Percentiles rank a stretch among this genome's conserved stretches.
phyloP scores from a whole-genome alignment of 2,888 invertebrate species.

The Phalera bucephala region DNA sequence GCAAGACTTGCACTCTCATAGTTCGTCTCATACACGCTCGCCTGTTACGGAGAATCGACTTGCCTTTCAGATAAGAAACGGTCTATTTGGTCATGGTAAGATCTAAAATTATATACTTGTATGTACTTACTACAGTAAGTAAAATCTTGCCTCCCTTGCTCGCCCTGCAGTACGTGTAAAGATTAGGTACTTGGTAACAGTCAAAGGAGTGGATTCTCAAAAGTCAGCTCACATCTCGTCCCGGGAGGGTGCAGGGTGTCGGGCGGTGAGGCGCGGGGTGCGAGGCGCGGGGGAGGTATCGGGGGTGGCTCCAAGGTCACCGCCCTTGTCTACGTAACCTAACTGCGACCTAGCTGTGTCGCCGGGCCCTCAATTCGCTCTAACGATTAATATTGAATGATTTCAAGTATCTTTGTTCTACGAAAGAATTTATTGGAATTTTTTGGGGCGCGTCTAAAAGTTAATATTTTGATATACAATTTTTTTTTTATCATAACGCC shows the following conservation, averaged over 20 bases:
- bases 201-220: slow-evolving; percentile 61
- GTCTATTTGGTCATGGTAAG: too few relatives aligned
- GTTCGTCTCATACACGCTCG: too few relatives aligned
- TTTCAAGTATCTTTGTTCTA: slow-evolving; percentile 27
- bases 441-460: too few relatives aligned
- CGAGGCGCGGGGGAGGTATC: slow-evolving; percentile 24
- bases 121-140: too few relatives aligned
- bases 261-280: slow-evolving; percentile 15
- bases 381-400: slow-evolving; percentile 64
- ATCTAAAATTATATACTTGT: too few relatives aligned
- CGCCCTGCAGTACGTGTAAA: slow-evolving; percentile 19
- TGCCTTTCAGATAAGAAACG: too few relatives aligned
- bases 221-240: slow-evolving; percentile 70
- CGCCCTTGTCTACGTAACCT: slow-evolving; percentile 73
- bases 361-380: slow-evolving; percentile 54
- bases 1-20: too few relatives aligned
- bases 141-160: too few relatives aligned
- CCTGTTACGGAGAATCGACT: too few relatives aligned
- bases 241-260: slow-evolving; percentile 24
- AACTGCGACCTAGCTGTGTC: slow-evolving; percentile 68
- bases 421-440: slow-evolving; percentile 4
- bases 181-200: slow-evolving; percentile 39
- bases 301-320: slow-evolving; percentile 66
- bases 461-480: neutral
- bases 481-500: neutral